A percentile compares a stretch with the other conserved stretches of the same genome.
phyloP scores from a whole-genome alignment of 2,113 vertebrate species.

The Channa argus region DNA sequence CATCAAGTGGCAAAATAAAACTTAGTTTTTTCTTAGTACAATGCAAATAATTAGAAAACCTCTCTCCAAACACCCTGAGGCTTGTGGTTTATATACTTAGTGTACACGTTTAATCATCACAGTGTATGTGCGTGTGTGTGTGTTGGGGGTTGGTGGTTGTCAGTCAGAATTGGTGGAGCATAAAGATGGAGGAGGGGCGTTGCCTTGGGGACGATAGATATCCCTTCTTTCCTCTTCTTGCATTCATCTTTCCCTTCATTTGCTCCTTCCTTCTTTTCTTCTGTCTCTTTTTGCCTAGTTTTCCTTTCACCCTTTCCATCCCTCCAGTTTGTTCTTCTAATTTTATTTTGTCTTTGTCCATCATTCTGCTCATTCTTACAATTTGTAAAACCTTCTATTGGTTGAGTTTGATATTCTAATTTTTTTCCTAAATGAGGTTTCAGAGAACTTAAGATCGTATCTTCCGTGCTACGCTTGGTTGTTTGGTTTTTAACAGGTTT shows the following conservation, averaged over 20 bases:
- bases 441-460: no score
- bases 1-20: background rate
- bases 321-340: no score
- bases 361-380: no score
- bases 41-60: slow-evolving; percentile 22
- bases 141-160: slow-evolving; percentile 56
- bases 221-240: background rate
- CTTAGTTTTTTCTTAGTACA: background rate
- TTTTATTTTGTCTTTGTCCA: no score
- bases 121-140: slow-evolving; percentile 33
- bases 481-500: background rate
- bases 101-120: slow-evolving; percentile 47
- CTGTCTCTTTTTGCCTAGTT: background rate
- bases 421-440: background rate
- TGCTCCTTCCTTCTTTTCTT: background rate
- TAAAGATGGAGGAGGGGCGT: slow-evolving; percentile 63
- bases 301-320: no score
- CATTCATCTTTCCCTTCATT: background rate
- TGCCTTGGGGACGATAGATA: slow-evolving; percentile 47
- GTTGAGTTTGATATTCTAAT: background rate
- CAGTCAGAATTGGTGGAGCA: slow-evolving; percentile 60
- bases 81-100: slow-evolving; percentile 53
- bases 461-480: no score
- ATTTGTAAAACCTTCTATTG: no score
- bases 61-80: slow-evolving; percentile 44